phyloP scores from a whole-genome alignment of 2,113 vertebrate genomes.

The Myocastor coypus region DNA sequence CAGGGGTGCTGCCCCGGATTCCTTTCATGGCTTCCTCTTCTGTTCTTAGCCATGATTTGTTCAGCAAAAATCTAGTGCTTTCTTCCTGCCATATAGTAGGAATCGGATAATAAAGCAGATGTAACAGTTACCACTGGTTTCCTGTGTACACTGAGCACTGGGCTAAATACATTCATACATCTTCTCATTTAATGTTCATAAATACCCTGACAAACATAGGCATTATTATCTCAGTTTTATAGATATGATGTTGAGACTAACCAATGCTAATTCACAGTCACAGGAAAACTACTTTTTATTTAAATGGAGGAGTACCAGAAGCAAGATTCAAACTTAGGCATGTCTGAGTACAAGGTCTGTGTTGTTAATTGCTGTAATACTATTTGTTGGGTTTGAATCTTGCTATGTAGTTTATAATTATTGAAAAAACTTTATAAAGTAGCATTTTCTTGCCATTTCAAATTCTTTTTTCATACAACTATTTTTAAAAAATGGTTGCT shows the following conservation, averaged over 20 bases:
- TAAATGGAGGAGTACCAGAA: not conserved
- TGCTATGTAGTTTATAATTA: not conserved
- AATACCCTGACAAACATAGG: not conserved
- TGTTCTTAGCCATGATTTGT: not conserved
- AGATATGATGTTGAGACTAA: not conserved
- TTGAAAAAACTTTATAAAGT: not conserved
- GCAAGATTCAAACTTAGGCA: not conserved
- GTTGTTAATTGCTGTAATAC: not conserved
- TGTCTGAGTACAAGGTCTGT: not conserved
- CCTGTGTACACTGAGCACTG: not conserved
- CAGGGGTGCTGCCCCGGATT: not conserved
- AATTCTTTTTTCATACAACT: not conserved
- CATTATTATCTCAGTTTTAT: not conserved
- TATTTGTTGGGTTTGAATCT: not conserved
- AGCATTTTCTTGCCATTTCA: slow-evolving; percentile 29
- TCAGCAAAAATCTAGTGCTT: not conserved
- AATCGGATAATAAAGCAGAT: not conserved
- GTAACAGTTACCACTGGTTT: not conserved
- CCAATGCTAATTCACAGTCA: not conserved
- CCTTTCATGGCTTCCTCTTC: not conserved
- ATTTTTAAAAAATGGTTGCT: not conserved
- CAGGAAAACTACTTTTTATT: not conserved
- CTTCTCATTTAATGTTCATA: slow-evolving; percentile 6
- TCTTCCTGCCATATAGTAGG: not conserved
- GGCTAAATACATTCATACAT: not conserved